Percentiles rank a stretch among this genome's conserved stretches.
phyloP scores from a whole-genome alignment of 2,797 vertebrate genomes.

The Potorous gilbertii region DNA sequence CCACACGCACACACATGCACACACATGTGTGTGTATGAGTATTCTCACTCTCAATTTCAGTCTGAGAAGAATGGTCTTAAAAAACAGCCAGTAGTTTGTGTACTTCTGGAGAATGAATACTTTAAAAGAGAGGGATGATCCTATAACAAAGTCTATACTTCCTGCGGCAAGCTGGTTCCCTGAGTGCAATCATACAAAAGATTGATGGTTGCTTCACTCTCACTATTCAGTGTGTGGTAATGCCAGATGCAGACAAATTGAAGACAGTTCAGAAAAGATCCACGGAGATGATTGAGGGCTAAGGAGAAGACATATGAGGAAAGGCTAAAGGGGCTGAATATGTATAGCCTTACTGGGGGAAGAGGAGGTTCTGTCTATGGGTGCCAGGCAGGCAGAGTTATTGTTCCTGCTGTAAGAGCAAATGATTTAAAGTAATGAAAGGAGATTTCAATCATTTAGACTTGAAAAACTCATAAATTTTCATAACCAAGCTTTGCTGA shows the following conservation, averaged over 20 bases:
- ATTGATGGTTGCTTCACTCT: not conserved
- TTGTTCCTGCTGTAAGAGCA: not conserved
- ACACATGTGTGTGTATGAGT: not conserved
- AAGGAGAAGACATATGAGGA: not conserved
- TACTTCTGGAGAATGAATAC: not conserved
- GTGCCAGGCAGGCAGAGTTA: not conserved
- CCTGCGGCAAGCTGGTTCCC: not conserved
- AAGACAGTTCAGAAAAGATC: slow-evolving; percentile 25
- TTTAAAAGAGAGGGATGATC: not conserved
- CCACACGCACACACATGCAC: not conserved
- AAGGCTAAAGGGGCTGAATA: slow-evolving; percentile 7
- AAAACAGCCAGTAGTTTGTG: not conserved
- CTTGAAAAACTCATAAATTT: slow-evolving; percentile 14
- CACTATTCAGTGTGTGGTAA: not conserved
- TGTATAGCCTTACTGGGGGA: not conserved
- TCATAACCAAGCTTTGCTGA: slow-evolving; percentile 10
- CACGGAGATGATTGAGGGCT: not conserved
- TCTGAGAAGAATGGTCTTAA: not conserved
- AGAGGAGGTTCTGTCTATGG: not conserved
- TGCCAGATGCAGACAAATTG: slow-evolving; percentile 20
- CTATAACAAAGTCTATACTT: slow-evolving; percentile 21
- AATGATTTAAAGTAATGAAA: slow-evolving; percentile 5
- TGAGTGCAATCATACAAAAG: not conserved
- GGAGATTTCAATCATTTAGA: slow-evolving; percentile 15
- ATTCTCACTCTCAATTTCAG: not conserved